Evolutionary conservation across 2,797 vertebrate species (phyloP).

Genomic region (Cheirogaleus major): DNA sequence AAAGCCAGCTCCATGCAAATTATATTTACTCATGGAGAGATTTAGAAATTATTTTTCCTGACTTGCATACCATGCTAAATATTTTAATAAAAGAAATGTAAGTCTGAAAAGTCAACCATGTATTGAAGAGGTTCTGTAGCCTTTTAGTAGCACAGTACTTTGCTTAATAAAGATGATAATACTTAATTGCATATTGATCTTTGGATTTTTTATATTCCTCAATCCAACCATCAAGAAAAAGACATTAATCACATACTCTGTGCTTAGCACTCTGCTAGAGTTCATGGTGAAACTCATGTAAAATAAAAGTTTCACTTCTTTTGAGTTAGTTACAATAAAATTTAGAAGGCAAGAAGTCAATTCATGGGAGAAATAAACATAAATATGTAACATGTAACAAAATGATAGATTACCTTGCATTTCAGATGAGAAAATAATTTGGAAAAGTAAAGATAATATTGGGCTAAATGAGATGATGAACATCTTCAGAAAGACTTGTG

Average conservation of each 20-base stretch:
- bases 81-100: constrained; percentile 55
- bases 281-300: neutral
- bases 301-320: neutral
- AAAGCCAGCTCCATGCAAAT: constrained; percentile 36
- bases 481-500: neutral
- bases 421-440: constrained; percentile 26
- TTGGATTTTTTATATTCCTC: constrained; percentile 13
- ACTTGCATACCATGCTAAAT: constrained; percentile 19
- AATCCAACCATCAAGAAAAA: neutral
- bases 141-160: constrained; percentile 32
- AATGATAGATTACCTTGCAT: neutral
- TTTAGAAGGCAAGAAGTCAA: neutral
- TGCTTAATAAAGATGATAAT: constrained; percentile 59
- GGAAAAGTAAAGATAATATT: neutral
- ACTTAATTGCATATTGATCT: constrained; percentile 50
- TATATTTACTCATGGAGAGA: constrained; percentile 57
- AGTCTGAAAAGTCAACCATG: constrained; percentile 15
- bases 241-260: neutral
- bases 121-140: neutral
- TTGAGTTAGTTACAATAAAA: neutral
- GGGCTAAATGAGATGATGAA: neutral
- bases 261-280: neutral
- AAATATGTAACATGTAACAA: neutral
- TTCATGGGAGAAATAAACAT: neutral
- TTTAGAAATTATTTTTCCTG: constrained; percentile 54